Evolutionary conservation across 2,888 invertebrate genomes (phyloP), one percentile per base, ranked within the genome.

Genomic region (Biston stratarius): DNA sequence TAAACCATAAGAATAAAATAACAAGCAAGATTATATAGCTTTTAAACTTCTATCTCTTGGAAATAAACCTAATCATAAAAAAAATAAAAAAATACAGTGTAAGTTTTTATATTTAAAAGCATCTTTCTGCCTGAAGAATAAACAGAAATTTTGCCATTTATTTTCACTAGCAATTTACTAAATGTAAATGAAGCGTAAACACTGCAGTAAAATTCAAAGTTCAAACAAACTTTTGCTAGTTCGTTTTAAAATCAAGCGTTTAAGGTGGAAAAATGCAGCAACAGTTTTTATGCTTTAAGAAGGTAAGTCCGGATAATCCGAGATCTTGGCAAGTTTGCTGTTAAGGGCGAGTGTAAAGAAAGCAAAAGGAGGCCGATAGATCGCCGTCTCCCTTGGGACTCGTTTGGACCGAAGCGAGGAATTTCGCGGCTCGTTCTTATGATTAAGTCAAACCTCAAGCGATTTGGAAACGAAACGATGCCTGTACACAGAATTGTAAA

Each of bases 341-440:
- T 76, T 75, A 72, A 71, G 69, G 67, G 66, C 69, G 61, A 73
- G 81, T 77, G 78, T 64, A 73, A 75, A 74, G 70, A 75, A 75
- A 73, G 70, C 72, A 73, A 75, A 89, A 86, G 78, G 84, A 85
- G 83, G 85, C 86, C 83, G 88, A 87, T 89, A 83, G 84, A 81
- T 60, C 38, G 51, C 79, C 81, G 64, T 63, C 72, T 86, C 91
- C 88, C 91, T 45, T 38, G 91, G 88, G 92, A 69, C 92, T 92
- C 91, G 92, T 94, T 92, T 88, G 79, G 84, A 82, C 83, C 81
- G 85, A 82, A 91, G 87, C 91, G 90, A 24, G 24, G 24, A 24
- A 90, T 92, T 91, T 90, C 89, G 89, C 90, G 87, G 87, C 85
- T 82, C 91, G 88, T 87, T 92, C 90, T 91, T 92, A 92, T 93